phyloP scores from a whole-genome alignment of 2,113 vertebrate genomes.

The Boulengeromyrus knoepffleri region DNA sequence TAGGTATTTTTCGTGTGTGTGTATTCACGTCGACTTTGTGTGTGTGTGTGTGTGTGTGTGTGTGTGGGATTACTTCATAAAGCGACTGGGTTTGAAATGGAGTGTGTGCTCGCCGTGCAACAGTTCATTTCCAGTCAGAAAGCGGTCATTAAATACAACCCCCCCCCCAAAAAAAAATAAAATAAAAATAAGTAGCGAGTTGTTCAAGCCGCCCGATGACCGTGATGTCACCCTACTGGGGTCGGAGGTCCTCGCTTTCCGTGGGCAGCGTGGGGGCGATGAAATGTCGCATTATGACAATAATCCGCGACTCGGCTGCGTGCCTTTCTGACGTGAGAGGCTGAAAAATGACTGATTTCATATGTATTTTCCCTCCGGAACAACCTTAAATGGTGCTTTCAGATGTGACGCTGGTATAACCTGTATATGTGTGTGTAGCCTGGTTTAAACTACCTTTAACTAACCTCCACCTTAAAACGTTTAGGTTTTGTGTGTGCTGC shows the following conservation, averaged over 20 bases:
- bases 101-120: background rate
- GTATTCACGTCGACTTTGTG: background rate
- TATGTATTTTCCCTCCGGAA: background rate
- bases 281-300: constrained; percentile 11
- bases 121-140: background rate
- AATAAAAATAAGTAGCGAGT: background rate
- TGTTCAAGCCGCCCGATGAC: background rate
- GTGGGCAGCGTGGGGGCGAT: background rate
- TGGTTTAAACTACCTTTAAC: background rate
- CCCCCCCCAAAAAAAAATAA: background rate
- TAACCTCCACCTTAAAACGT: background rate
- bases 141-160: background rate
- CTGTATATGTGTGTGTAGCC: background rate
- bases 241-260: background rate
- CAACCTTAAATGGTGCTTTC: background rate
- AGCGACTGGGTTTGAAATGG: background rate
- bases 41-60: background rate
- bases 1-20: background rate
- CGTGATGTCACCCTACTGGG: background rate
- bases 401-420: background rate
- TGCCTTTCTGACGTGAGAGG: background rate
- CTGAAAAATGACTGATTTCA: background rate
- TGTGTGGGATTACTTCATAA: background rate
- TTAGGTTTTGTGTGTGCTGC: background rate
- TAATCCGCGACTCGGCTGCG: background rate